Conservation (phyloP, 2,888 invertebrate genomes). For the Trissonchulus latispiculum region DNA sequence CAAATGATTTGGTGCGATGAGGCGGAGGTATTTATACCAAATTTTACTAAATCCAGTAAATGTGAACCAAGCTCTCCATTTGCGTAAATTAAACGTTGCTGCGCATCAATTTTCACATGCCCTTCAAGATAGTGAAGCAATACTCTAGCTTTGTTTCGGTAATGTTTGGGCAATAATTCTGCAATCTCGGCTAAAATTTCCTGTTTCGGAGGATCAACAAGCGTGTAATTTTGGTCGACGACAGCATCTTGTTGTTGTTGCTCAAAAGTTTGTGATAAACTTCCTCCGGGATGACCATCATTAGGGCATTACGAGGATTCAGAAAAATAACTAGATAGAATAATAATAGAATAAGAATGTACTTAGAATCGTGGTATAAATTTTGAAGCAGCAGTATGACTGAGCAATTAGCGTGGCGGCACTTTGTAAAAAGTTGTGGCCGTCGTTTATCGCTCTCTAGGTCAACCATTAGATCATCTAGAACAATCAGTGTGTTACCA, state of each 20-base stretch:
- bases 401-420: constrained; percentile 10
- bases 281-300: no score
- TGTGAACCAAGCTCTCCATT: constrained; percentile 2
- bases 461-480: constrained; percentile 22
- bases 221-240: no score
- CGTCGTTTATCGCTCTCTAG: constrained; percentile 5
- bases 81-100: constrained; percentile 1
- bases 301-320: not conserved
- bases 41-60: not conserved
- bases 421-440: not conserved
- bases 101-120: not conserved
- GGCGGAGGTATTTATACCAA: not conserved
- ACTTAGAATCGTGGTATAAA: constrained; percentile 6
- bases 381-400: constrained; percentile 18
- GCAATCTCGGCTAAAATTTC: no score
- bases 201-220: no score
- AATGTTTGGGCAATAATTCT: not conserved
- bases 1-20: no score
- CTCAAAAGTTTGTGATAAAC: no score
- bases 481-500: not conserved
- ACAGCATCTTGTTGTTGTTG: no score
- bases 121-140: not conserved
- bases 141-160: constrained; percentile 1
- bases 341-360: not conserved
- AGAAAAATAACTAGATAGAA: not conserved